Evolutionary conservation across 2,888 invertebrate genomes (phyloP), one percentile per base, ranked within the genome.

Genomic region (Agrochola macilenta): DNA sequence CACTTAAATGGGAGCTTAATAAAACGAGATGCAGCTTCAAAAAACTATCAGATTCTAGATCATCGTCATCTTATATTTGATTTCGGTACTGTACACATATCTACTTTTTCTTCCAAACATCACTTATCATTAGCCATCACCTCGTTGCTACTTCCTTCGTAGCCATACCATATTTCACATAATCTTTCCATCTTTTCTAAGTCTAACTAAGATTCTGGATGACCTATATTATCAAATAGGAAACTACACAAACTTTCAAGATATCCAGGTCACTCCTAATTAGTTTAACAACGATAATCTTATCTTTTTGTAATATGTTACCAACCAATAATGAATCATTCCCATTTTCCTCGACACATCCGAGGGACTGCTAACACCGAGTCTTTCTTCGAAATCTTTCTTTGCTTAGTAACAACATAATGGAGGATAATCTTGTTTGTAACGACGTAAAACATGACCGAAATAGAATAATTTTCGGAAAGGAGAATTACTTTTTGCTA

Each of bases 391-490:
- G 49, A 78, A 46, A 63, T 68, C 20, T 52, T 58, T 77, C 14
- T 70, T 70, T 77, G 39, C 57, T 70, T 26, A 68, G 43, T 52
- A 68, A 70, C 61, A 77, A 77, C 17, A 43, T 66, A 65, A 81
- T 68, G 61, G 35, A 8, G 35, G 78, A 66, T 78, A 71, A 81
- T 77, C 71, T 57, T 68, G 39, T 70, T 70, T 82, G 30, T 58
- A 63, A 43, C 54, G 61, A 57, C 68, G 57, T 61, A 66, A 76
- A 76, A 52, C 61, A 63, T 49, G 30, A 49, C 49, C 9, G 35
- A 49, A 57, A 68, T 39, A 66, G 1, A 57, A 57, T 14, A n/a
- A 20, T 64, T 72, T 71, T 78, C 39, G 14, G 46, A 5, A 39
- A 49, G 12, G 14, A 46, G 17, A 57, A 79, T 57, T 39, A 23